Evolutionary conservation across 2,113 vertebrate species (phyloP).

Genomic region (Dasyornis broadbenti): DNA sequence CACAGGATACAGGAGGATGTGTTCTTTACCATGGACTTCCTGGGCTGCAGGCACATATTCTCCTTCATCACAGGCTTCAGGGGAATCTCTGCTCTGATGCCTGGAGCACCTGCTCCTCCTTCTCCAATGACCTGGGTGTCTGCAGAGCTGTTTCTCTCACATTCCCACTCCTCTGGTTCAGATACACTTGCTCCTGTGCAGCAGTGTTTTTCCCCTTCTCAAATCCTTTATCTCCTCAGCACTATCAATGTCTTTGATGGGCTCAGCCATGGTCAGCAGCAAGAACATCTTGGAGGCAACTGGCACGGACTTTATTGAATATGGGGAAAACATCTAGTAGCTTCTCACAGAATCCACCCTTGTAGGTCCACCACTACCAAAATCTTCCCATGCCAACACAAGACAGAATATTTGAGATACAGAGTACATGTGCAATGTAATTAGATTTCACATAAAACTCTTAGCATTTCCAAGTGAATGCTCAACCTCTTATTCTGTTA

Average conservation of each 20-base stretch:
- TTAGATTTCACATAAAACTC: neutral
- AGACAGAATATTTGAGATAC: rapidly evolving
- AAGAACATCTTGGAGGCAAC: rapidly evolving
- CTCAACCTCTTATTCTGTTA: neutral
- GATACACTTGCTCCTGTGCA: neutral
- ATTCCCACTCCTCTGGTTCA: neutral
- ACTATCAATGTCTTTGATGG: rapidly evolving
- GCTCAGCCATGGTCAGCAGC: rapidly evolving
- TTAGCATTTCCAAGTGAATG: neutral
- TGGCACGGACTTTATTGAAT: neutral
- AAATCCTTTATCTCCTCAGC: neutral
- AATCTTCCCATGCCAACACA: neutral
- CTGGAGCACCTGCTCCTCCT: neutral
- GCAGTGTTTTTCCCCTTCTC: neutral
- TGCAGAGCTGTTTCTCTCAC: neutral
- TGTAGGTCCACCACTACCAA: neutral
- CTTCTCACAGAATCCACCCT: neutral
- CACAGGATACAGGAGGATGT: neutral
- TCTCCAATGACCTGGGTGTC: neutral
- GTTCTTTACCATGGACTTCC: rapidly evolving
- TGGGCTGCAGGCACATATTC: neutral
- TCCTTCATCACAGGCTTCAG: neutral
- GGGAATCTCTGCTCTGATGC: neutral
- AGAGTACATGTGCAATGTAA: neutral
- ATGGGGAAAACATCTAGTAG: neutral